A percentile compares a stretch with the other conserved stretches of the same genome.
Conservation (phyloP, 2,113 vertebrate genomes). For the Prunella himalayana region DNA sequence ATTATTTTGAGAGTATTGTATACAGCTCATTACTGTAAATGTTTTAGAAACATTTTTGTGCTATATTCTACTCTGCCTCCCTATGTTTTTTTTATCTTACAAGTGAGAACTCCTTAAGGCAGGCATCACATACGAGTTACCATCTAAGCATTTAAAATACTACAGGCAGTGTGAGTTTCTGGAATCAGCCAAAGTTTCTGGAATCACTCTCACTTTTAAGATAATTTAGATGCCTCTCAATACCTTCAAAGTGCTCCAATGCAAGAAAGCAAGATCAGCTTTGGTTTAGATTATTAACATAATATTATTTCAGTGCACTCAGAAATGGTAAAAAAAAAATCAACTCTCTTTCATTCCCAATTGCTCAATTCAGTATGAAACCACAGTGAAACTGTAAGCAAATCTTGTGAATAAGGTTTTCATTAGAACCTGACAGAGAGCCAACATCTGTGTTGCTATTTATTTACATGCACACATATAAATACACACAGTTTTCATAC, state of each 20-base stretch:
- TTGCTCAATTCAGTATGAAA: neutral
- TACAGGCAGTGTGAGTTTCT: neutral
- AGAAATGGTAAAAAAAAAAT: neutral
- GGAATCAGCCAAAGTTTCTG: neutral
- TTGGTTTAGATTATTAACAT: neutral
- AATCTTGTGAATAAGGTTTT: neutral
- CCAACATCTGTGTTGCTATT: neutral
- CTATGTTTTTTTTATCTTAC: neutral
- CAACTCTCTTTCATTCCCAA: neutral
- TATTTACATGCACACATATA: neutral
- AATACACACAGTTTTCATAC: neutral
- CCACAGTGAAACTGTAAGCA: neutral
- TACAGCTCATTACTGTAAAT: neutral
- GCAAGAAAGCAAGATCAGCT: neutral
- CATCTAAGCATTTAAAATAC: neutral
- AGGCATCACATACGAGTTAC: neutral
- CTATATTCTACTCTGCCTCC: neutral
- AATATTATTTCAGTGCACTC: neutral
- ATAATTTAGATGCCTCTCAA: neutral
- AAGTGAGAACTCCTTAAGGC: neutral
- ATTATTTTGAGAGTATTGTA: neutral
- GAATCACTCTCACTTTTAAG: neutral
- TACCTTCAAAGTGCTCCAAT: neutral
- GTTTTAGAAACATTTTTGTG: neutral
- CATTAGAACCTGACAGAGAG: neutral